A percentile compares a stretch with the other conserved stretches of the same genome.
Conservation (phyloP, 2,888 invertebrate genomes). For the Thumatha senex region DNA sequence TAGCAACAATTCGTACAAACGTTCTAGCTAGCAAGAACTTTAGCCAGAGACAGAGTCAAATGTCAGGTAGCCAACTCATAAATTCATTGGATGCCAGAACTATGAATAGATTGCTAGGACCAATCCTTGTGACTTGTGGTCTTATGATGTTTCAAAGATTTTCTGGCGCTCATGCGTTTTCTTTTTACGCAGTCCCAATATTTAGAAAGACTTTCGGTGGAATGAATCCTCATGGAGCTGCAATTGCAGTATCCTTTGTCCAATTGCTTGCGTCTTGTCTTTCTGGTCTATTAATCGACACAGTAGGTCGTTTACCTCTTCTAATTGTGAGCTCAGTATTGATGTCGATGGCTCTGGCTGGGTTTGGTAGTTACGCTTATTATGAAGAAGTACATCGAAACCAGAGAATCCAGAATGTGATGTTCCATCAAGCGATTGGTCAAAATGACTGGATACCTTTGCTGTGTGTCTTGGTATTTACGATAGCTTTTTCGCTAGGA, state of each 20-base stretch:
- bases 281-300: conserved; percentile 92
- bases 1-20: conserved; percentile 88
- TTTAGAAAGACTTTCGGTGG: conserved; percentile 92
- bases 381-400: conserved; percentile 88
- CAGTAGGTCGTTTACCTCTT: conserved; percentile 92
- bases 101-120: conserved; percentile 83
- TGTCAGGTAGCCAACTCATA: conserved; percentile 69
- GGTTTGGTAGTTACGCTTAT: conserved; percentile 93
- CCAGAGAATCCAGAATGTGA: conserved; percentile 76
- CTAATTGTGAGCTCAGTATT: conserved; percentile 92
- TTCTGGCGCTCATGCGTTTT: conserved; percentile 92
- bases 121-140: conserved; percentile 91
- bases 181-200: conserved; percentile 93
- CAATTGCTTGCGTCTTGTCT: conserved; percentile 93
- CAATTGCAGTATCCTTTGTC: conserved; percentile 93
- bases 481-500: conserved; percentile 93
- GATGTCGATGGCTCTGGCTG: conserved; percentile 93
- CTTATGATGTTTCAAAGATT: conserved; percentile 95
- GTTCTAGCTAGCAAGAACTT: conserved; percentile 83
- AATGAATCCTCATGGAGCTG: conserved; percentile 92
- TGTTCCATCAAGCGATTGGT: conserved; percentile 80
- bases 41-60: conserved; percentile 74
- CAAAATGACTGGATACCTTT: conserved; percentile 93
- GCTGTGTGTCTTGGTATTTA: conserved; percentile 91
- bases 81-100: conserved; percentile 72